Evolutionary conservation across 1,140 invertebrate genomes (phyloP).

Genomic region (Drosophila pseudoobscura): DNA sequence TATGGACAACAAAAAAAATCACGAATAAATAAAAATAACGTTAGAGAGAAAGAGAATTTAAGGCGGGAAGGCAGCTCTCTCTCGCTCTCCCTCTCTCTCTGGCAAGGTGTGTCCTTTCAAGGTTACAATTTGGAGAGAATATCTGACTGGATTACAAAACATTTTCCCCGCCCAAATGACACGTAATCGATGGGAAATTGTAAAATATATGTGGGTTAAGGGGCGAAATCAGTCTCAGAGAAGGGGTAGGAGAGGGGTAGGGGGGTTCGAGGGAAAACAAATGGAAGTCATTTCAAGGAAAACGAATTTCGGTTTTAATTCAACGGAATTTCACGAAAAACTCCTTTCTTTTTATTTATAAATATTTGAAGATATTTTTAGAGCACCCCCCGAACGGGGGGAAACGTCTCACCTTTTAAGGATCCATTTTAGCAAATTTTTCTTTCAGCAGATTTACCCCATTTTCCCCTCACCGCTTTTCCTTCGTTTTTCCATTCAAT

Average conservation of each 20-base stretch:
- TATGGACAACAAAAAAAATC: conserved; percentile 15
- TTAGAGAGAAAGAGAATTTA: neutral
- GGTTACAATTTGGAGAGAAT: conserved; percentile 55
- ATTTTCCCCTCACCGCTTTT: conserved; percentile 11
- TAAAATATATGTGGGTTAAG: conserved; percentile 18
- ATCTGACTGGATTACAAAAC: conserved; percentile 45
- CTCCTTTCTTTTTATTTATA: conserved; percentile 29
- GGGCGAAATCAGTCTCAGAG: neutral
- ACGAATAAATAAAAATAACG: neutral
- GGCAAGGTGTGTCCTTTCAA: conserved; percentile 40
- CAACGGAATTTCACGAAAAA: conserved; percentile 4
- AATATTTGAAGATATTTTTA: conserved; percentile 26
- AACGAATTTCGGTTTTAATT: conserved; percentile 3
- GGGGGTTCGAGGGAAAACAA: neutral
- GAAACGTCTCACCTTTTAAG: conserved; percentile 37
- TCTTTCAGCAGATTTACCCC: conserved; percentile 1
- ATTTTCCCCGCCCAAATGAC: conserved; percentile 17
- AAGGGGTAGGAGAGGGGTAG: conserved; percentile 1
- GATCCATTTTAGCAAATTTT: conserved; percentile 27
- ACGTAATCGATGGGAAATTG: conserved; percentile 40
- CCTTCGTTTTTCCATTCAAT: conserved; percentile 60
- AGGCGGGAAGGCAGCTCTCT: neutral
- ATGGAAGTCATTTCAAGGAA: conserved; percentile 14
- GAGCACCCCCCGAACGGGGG: neutral
- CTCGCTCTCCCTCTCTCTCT: too few relatives aligned